A percentile compares a stretch with the other conserved stretches of the same genome.
phyloP scores from a whole-genome alignment of 2,797 vertebrate species.

The Fistularia tabacaria region DNA sequence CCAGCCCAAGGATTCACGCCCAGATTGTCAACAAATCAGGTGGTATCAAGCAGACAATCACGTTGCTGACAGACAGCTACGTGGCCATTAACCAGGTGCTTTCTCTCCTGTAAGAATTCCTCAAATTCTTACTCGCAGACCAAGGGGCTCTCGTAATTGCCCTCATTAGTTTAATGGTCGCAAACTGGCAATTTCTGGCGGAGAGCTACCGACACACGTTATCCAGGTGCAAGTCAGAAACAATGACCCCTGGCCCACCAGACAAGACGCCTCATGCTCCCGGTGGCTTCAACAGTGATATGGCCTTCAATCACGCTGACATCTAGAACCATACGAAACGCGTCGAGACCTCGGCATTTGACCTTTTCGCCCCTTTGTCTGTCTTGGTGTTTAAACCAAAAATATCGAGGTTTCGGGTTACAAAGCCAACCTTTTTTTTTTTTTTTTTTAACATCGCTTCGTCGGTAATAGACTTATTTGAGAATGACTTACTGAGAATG shows the following conservation, averaged over 20 bases:
- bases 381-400: constrained; percentile 11
- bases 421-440: constrained; percentile 6
- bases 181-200: constrained; percentile 40
- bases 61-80: constrained; percentile 53
- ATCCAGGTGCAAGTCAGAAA: constrained; percentile 64
- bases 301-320: constrained; percentile 4
- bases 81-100: constrained; percentile 63
- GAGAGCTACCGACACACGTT: constrained; percentile 30
- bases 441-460: not conserved
- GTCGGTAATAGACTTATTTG: too few relatives aligned
- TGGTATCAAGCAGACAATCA: constrained; percentile 24
- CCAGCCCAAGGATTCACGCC: not conserved
- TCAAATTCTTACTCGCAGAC: constrained; percentile 59
- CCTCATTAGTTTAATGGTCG: constrained; percentile 62
- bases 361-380: not conserved
- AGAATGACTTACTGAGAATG: constrained; percentile 4
- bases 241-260: constrained; percentile 33
- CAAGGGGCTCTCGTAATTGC: constrained; percentile 57
- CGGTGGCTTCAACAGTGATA: constrained; percentile 5
- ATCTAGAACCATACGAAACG: constrained; percentile 7
- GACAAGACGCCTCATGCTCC: constrained; percentile 55
- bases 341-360: constrained; percentile 9
- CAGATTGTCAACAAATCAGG: constrained; percentile 14
- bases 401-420: constrained; percentile 2
- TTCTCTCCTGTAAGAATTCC: constrained; percentile 62